A percentile compares a stretch with the other conserved stretches of the same genome.
These are phyloP conservation scores for Psilanteris sp. DNA, from an alignment of 1,140 invertebrate genomes.

Conservation along the genomic window DNA sequence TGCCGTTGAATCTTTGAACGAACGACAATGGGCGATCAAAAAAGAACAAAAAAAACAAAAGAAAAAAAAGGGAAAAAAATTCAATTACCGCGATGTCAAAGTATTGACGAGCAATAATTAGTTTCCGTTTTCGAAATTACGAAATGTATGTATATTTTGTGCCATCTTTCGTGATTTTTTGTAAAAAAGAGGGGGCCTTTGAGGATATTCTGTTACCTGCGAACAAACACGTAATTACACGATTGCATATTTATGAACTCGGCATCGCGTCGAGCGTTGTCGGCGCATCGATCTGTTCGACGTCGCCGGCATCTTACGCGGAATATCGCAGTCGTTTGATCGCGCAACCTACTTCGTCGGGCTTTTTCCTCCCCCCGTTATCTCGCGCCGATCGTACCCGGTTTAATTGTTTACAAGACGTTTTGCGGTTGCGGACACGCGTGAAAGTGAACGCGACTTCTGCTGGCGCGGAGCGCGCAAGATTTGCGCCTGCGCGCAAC, in stretches of 20 bases:
- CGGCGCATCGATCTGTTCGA: slow-evolving; percentile 12
- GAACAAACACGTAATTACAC: slow-evolving; percentile 38
- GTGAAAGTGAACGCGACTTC: slow-evolving; percentile 60
- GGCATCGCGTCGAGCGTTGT: not conserved
- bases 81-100: no score
- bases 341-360: no score
- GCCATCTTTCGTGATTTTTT: no score
- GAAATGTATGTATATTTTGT: slow-evolving; percentile 23
- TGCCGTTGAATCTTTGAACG: slow-evolving; percentile 11
- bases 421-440: slow-evolving; percentile 51
- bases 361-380: slow-evolving; percentile 4
- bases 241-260: slow-evolving; percentile 36
- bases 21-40: no score
- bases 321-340: slow-evolving; percentile 11
- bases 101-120: no score
- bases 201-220: slow-evolving; percentile 19
- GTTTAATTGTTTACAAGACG: slow-evolving; percentile 58
- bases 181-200: no score
- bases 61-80: no score
- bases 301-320: slow-evolving; percentile 4
- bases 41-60: no score
- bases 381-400: slow-evolving; percentile 8
- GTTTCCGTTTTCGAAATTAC: no score
- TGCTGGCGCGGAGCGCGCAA: not conserved
- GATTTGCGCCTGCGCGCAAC: slow-evolving; percentile 11